A percentile compares a stretch with the other conserved stretches of the same genome.
These are phyloP conservation scores for Potamarius usumacintae DNA, from an alignment of 2,113 vertebrate species.

Conservation along the genomic window DNA sequence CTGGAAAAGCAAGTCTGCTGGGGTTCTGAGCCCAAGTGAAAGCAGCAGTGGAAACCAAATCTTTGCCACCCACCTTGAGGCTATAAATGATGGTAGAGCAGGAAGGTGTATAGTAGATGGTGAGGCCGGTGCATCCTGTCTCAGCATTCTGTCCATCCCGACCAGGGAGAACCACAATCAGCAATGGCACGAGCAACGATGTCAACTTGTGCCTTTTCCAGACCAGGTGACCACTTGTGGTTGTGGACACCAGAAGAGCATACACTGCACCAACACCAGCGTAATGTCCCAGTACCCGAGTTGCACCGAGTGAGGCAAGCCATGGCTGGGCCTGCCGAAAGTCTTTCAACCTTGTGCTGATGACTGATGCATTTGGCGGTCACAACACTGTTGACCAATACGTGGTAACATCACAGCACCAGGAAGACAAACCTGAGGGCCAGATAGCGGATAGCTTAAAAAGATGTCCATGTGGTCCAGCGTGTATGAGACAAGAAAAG, in stretches of 20 bases:
- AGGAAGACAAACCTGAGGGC: not conserved
- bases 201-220: not conserved
- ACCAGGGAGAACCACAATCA: not conserved
- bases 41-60: not conserved
- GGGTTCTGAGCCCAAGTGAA: not conserved
- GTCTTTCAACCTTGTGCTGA: not conserved
- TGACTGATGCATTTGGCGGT: not conserved
- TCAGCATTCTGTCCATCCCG: not conserved
- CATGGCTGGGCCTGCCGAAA: not conserved
- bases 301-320: not conserved
- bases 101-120: not conserved
- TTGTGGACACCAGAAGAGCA: not conserved
- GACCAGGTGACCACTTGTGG: no score
- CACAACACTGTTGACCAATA: not conserved
- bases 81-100: not conserved
- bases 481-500: not conserved
- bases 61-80: not conserved
- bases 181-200: not conserved
- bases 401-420: not conserved
- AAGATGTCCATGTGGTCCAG: not conserved
- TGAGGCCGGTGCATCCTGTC: not conserved
- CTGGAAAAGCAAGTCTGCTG: not conserved
- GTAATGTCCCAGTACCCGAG: not conserved
- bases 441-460: not conserved
- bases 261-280: not conserved